Evolutionary conservation across 2,797 vertebrate species (phyloP), one percentile per base, ranked within the genome.

Genomic region (Pseudochaenichthys georgianus): DNA sequence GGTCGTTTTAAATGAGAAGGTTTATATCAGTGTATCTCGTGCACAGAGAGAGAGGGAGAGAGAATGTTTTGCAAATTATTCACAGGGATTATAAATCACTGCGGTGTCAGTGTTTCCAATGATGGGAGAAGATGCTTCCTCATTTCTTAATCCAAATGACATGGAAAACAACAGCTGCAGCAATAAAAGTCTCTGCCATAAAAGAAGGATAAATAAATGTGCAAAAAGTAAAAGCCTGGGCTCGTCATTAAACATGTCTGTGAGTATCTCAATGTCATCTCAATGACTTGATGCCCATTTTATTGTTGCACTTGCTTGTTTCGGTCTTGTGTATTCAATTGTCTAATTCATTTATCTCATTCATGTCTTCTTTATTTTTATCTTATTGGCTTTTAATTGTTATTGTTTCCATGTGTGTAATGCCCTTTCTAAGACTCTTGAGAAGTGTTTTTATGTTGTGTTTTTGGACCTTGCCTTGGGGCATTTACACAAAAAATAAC

Each of bases 81-180:
- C 87, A 84, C 77, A 73, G 86, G 78, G 87, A 91, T 90, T 89
- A 92, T 92, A 90, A 91, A 92, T 94, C 91, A 92, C 75, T 66
- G 69, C 41, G 15, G 73, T 90, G 90, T 92, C 90, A 85, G 71
- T 81, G 87, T 90, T 88, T 88, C 75, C 74, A 71, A 70, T 82
- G 81, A 89, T 84, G 76, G 83, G 77, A 85, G 80, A 84, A 86
- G 83, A 88, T 85, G 84, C 77, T 87, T 87, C 85, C 81, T 84
- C 82, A 55, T 87, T 85, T 81, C 79, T 77, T 90, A 87, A 89
- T 90, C 90, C 83, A 89, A 89, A 91, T 87, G 84, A 87, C 89
- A 88, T 57, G 66, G 78, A 93, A 93, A 92, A 93, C 89, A 93
- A 91, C 91, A 93, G 90, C 90, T 94, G 92, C 88, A 88, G 78